phyloP scores from a whole-genome alignment of 2,797 vertebrate genomes.

The Megaceryle alcyon region DNA sequence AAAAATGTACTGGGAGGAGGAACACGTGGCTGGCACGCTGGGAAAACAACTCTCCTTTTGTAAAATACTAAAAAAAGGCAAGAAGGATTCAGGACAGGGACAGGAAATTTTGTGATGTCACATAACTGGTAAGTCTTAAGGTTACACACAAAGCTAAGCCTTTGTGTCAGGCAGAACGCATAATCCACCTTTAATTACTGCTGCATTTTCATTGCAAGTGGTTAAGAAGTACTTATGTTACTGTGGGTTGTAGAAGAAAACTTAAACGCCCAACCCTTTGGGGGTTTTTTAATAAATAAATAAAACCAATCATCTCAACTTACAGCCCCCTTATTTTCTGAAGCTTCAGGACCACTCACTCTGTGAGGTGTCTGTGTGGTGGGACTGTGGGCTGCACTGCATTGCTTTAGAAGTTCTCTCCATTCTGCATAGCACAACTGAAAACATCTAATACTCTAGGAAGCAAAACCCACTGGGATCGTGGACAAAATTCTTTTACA shows the following conservation, averaged over 20 bases:
- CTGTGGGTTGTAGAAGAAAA: not conserved
- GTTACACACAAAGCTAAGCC: not conserved
- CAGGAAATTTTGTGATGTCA: not conserved
- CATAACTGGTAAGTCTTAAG: not conserved
- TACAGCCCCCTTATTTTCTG: not conserved
- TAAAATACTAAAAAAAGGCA: not conserved
- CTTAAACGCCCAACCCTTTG: too few relatives aligned
- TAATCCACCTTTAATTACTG: not conserved
- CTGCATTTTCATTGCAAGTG: not conserved
- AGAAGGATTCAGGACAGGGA: not conserved
- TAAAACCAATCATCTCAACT: not conserved
- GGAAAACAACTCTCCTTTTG: not conserved
- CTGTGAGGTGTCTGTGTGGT: not conserved
- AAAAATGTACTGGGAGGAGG: not conserved
- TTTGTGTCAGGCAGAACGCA: not conserved
- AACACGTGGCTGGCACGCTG: not conserved
- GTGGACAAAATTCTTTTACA: not conserved
- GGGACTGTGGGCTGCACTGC: not conserved
- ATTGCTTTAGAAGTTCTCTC: not conserved
- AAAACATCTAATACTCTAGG: not conserved
- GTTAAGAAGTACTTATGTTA: not conserved
- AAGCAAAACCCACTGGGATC: not conserved
- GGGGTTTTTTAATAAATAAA: not conserved
- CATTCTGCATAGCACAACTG: fast-evolving
- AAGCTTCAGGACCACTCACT: not conserved